phyloP scores from a whole-genome alignment of 2,797 vertebrate genomes.

The Melanotaenia pygmaea region DNA sequence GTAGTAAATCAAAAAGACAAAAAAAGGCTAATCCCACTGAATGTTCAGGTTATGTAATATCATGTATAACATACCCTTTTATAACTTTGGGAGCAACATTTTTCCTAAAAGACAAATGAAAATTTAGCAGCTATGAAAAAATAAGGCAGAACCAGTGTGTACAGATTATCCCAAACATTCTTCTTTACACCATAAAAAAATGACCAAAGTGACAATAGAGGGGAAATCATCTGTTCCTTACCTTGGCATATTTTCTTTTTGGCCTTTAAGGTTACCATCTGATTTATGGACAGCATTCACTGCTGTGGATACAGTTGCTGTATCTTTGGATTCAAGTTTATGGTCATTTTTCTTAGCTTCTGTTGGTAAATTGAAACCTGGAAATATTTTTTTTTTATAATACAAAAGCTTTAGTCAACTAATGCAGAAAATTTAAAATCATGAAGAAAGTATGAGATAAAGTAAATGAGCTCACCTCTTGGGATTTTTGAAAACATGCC shows the following conservation, averaged over 20 bases:
- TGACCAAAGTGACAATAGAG: background rate
- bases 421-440: background rate
- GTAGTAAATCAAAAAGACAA: background rate
- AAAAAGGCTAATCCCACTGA: background rate
- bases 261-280: conserved; percentile 53
- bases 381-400: background rate
- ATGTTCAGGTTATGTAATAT: background rate
- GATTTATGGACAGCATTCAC: conserved; percentile 34
- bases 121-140: background rate
- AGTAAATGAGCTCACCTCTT: conserved; percentile 46
- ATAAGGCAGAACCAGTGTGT: background rate
- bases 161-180: background rate
- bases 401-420: background rate
- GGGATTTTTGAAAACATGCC: conserved; percentile 74
- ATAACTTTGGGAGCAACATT: conserved; percentile 47
- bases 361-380: conserved; percentile 37
- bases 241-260: conserved; percentile 68
- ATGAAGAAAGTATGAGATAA: background rate
- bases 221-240: conserved; percentile 28
- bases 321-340: conserved; percentile 62
- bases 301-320: conserved; percentile 32
- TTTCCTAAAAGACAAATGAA: conserved; percentile 64
- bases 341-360: conserved; percentile 54
- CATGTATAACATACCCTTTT: conserved; percentile 68
- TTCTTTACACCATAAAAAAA: background rate